These are phyloP conservation scores for Eledona agricola DNA, from an alignment of 2,888 invertebrate genomes.

Conservation along the genomic window DNA sequence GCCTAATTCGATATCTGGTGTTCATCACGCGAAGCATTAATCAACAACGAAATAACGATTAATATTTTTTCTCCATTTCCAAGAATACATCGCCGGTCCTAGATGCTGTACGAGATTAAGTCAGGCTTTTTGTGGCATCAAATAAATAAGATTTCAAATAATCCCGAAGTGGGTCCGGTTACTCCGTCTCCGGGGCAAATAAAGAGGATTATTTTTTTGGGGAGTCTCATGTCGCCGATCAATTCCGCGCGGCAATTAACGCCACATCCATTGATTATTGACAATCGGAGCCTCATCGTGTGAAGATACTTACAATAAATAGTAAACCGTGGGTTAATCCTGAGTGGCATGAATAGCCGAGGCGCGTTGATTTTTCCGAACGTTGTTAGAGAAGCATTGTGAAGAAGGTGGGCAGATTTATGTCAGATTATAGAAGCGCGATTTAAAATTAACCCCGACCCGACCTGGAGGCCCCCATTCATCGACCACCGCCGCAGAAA, in stretches of 20 bases:
- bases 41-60: too few species aligned
- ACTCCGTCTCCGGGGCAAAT: too few species aligned
- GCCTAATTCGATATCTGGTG: constrained; percentile 11
- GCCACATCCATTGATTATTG: constrained; percentile 16
- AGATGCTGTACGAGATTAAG: constrained; percentile 4
- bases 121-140: constrained; percentile 10
- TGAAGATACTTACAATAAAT: constrained; percentile 4
- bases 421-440: constrained; percentile 24
- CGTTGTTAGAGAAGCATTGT: constrained; percentile 9
- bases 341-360: constrained; percentile 23
- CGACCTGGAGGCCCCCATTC: constrained; percentile 26
- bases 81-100: too few species aligned
- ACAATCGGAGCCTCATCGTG: constrained; percentile 4
- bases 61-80: too few species aligned
- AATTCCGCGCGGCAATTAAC: too few species aligned
- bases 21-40: background rate
- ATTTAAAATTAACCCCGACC: constrained; percentile 30
- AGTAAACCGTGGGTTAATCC: constrained; percentile 21
- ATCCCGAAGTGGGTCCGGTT: constrained; percentile 14
- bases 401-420: constrained; percentile 30
- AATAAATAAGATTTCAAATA: constrained; percentile 24
- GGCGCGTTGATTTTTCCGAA: constrained; percentile 18
- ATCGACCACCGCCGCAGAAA: constrained; percentile 3
- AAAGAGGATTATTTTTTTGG: too few species aligned
- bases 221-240: too few species aligned